Percentiles rank a stretch among this genome's conserved stretches.
Conservation (phyloP, 2,113 vertebrate genomes). For the Pteruthius melanotis region DNA sequence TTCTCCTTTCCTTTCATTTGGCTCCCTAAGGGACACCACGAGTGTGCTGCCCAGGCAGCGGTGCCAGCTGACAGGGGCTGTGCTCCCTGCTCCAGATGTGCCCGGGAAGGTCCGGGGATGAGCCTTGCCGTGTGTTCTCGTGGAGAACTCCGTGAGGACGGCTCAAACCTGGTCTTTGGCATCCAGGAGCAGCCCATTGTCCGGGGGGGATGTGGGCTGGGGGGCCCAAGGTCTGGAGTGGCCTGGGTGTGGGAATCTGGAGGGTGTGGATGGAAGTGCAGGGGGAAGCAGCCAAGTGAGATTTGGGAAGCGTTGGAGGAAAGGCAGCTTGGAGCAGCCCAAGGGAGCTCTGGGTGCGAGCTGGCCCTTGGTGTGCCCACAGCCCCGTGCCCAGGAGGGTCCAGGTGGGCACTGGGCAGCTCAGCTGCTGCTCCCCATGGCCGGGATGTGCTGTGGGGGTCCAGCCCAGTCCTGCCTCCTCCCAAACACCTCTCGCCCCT, state of each 20-base stretch:
- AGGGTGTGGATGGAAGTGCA: neutral
- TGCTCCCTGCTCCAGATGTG: neutral
- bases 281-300: neutral
- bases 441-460: neutral
- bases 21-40: neutral
- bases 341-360: accelerated
- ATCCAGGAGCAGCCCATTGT: neutral
- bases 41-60: neutral
- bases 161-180: too few relatives aligned
- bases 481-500: neutral
- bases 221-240: neutral
- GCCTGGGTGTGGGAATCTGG: neutral
- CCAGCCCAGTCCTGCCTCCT: neutral
- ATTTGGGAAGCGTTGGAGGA: neutral
- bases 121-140: neutral
- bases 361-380: neutral
- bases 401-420: neutral
- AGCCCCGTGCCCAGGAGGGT: neutral
- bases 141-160: neutral
- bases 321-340: neutral
- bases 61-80: neutral
- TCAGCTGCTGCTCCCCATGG: neutral
- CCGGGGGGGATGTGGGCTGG: neutral
- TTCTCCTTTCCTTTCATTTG: neutral
- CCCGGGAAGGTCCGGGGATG: neutral